Percentiles rank a stretch among this genome's conserved stretches.
phyloP scores from a whole-genome alignment of 2,888 invertebrate species.

The Cyrtodaria siliqua region DNA sequence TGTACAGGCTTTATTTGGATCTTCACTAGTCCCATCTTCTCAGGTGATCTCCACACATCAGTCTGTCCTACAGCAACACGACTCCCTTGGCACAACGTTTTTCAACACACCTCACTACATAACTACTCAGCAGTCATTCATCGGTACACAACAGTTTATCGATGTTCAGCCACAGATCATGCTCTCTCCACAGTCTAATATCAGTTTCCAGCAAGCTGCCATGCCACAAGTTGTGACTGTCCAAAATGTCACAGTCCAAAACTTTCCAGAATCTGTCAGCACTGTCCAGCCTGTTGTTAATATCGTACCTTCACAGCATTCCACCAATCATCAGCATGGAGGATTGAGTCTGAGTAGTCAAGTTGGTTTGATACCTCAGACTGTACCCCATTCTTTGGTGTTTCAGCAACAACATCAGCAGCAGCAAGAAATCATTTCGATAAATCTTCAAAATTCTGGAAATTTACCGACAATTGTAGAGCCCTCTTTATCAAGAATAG shows the following conservation, averaged over 20 bases:
- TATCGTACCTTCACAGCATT: not conserved
- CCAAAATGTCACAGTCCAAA: not conserved
- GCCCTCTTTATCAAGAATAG: no score
- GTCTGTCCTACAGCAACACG: conserved; percentile 22
- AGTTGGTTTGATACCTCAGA: no score
- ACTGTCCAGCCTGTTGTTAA: not conserved
- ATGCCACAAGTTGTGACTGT: conserved; percentile 2
- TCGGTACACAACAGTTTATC: conserved; percentile 7
- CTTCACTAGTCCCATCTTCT: not conserved
- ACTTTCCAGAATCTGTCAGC: not conserved
- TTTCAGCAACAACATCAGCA: conserved; percentile 1
- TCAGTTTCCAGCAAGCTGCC: not conserved
- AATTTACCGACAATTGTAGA: no score
- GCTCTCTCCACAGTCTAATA: not conserved
- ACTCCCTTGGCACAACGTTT: conserved; percentile 14
- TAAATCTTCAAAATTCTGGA: no score
- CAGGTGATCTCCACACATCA: conserved; percentile 5
- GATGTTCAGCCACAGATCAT: conserved; percentile 19
- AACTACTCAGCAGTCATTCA: conserved; percentile 6
- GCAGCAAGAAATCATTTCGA: not conserved
- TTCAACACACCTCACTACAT: conserved; percentile 11
- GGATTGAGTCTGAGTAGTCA: no score
- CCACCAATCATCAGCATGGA: not conserved
- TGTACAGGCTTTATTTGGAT: not conserved
- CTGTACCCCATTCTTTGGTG: no score